Conservation (phyloP, 2,888 invertebrate species). For the Heliconius erato region DNA sequence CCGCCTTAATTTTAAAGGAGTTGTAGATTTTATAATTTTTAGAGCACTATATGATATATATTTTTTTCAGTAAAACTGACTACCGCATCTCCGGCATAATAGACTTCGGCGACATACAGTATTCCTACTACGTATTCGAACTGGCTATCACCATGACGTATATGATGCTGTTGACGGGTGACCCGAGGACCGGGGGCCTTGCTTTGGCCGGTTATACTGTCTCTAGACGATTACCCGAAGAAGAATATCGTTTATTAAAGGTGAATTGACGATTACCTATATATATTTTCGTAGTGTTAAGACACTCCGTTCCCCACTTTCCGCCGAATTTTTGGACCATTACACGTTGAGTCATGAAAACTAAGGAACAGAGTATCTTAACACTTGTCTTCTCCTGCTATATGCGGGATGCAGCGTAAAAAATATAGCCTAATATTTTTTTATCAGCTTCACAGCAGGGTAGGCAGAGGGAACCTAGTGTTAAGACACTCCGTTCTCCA, state of each 20-base stretch:
- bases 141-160: slow-evolving; percentile 93
- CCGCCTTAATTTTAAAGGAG: too few relatives aligned
- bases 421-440: too few relatives aligned
- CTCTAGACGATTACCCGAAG: slow-evolving; percentile 84
- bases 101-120: slow-evolving; percentile 94
- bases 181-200: slow-evolving; percentile 87
- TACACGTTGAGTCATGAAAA: too few relatives aligned
- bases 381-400: too few relatives aligned
- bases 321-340: too few relatives aligned
- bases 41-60: background rate
- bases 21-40: too few relatives aligned
- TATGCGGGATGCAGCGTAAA: too few relatives aligned
- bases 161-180: slow-evolving; percentile 89
- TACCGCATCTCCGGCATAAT: slow-evolving; percentile 89
- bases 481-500: too few relatives aligned
- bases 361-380: too few relatives aligned
- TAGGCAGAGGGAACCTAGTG: too few relatives aligned
- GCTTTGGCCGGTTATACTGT: slow-evolving; percentile 92
- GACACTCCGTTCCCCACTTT: too few relatives aligned
- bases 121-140: slow-evolving; percentile 92
- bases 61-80: slow-evolving; percentile 68
- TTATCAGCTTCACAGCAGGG: too few relatives aligned
- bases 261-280: slow-evolving; percentile 69
- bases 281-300: background rate
- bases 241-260: slow-evolving; percentile 89